Evolutionary conservation across 2,113 vertebrate species (phyloP), one percentile per base, ranked within the genome.

Genomic region (Nothocercus julius): DNA sequence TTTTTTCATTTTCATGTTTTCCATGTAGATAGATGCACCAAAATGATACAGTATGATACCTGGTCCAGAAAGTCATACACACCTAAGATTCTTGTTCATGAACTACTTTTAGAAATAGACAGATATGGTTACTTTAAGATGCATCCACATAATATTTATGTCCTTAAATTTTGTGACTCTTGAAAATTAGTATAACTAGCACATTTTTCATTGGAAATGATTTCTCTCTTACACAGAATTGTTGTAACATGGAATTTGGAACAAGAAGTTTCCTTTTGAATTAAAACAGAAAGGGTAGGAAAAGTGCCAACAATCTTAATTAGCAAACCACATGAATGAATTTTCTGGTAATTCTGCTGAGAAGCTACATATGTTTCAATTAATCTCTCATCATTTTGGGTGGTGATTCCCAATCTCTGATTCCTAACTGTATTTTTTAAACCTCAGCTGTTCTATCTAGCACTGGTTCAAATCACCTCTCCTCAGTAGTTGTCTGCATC

Each of bases 1-100:
- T 79, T 94, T 76, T 92, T 62, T 40, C 13, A 18, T 75, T 68
- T 14, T 19, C 92, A 30, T 81, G 3, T 77, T 94, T 86, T 84
- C 40, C 17, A 44, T 47, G 28, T 53, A 19, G 24, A 36, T 70
- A 82, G 30, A 5, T 62, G 34, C 5, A 62, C 20, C 17, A 63
- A 81, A 92, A 73, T 38, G 62, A 8, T 49, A 36, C 10, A 18
- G 4, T 36, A 19, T 82, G 51, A 17, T 36, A 53, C 27, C 11
- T 61, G 69, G 19, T 34, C 58, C 32, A 24, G 22, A 32, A 56
- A 80, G 6, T 42, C 12, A 22, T 20, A 85, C 53, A 62, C 10
- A 49, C 24, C 15, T 38, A 21, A 44, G 34, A 36, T 25, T 69
- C 74, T 56, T 64, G 11, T 28, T 90, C 10, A 13, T 24, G 5